Percentiles rank a stretch among this genome's conserved stretches.
Evolutionary conservation across 2,113 vertebrate genomes (phyloP).

Genomic region (Pelecanus crispus): DNA sequence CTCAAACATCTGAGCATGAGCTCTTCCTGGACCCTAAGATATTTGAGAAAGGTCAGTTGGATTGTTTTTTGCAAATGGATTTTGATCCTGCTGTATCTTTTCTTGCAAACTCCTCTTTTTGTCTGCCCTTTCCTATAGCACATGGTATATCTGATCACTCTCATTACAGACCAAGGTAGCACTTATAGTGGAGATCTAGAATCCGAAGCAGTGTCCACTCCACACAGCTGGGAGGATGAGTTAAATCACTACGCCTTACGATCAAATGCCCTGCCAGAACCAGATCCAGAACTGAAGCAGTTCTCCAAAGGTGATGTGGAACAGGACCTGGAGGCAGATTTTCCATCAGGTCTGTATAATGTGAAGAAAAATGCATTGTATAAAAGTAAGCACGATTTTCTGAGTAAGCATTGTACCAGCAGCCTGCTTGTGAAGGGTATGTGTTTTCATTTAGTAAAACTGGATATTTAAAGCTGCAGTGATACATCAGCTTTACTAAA

Average conservation of each 20-base stretch:
- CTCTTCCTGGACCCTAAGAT: constrained; percentile 79
- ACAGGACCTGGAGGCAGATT: constrained; percentile 91
- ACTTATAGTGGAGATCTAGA: constrained; percentile 89
- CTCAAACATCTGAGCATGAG: constrained; percentile 78
- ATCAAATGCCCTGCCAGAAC: constrained; percentile 62
- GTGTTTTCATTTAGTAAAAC: neutral
- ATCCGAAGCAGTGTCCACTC: constrained; percentile 85
- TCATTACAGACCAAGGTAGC: constrained; percentile 81
- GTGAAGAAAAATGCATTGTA: neutral
- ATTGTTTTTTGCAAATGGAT: neutral
- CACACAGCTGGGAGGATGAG: constrained; percentile 92
- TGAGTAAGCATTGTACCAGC: neutral
- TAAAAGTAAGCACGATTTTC: neutral
- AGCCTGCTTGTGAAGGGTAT: neutral
- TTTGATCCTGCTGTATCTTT: neutral
- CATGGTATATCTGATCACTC: neutral
- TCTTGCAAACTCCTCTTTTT: neutral
- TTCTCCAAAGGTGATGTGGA: constrained; percentile 71
- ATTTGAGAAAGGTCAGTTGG: constrained; percentile 79
- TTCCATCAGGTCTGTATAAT: constrained; percentile 80
- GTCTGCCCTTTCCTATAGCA: neutral
- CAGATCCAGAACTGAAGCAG: constrained; percentile 64
- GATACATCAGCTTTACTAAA: neutral
- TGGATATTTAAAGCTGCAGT: neutral
- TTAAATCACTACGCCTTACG: constrained; percentile 76